These are phyloP conservation scores for Silurus asotus DNA, from an alignment of 2,113 vertebrate species.

Conservation along the genomic window DNA sequence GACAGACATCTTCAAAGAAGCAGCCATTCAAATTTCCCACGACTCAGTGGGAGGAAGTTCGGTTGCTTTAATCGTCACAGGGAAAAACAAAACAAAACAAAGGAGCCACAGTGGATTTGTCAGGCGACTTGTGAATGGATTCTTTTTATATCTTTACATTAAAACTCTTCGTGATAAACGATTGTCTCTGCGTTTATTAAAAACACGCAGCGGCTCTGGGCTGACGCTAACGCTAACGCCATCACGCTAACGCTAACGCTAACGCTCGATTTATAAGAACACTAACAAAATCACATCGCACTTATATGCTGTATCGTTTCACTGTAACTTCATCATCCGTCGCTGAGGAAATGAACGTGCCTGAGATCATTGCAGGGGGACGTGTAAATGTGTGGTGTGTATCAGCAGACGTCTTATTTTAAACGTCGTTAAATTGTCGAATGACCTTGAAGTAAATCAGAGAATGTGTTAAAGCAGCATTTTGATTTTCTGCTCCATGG, in stretches of 20 bases:
- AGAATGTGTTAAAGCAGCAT: neutral
- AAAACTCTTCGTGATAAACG: neutral
- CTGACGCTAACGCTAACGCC: neutral
- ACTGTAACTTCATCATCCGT: neutral
- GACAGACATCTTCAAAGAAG: slow-evolving; percentile 29
- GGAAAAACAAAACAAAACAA: neutral
- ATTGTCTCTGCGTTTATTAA: neutral
- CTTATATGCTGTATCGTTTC: neutral
- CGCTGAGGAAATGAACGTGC: neutral
- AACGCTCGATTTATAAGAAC: neutral
- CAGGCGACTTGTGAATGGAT: neutral
- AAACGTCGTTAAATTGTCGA: neutral
- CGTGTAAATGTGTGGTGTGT: no score
- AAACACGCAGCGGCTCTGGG: neutral
- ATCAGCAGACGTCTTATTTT: neutral
- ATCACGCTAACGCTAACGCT: neutral
- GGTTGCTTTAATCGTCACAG: slow-evolving; percentile 33
- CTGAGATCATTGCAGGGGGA: neutral
- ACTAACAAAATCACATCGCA: neutral
- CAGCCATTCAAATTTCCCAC: slow-evolving; percentile 19
- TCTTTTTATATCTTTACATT: neutral
- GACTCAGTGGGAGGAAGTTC: neutral
- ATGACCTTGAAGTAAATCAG: neutral
- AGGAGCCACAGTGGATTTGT: neutral
- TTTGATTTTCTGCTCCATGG: slow-evolving; percentile 1